phyloP scores from a whole-genome alignment of 2,888 invertebrate species.

The Lapara coniferarum region DNA sequence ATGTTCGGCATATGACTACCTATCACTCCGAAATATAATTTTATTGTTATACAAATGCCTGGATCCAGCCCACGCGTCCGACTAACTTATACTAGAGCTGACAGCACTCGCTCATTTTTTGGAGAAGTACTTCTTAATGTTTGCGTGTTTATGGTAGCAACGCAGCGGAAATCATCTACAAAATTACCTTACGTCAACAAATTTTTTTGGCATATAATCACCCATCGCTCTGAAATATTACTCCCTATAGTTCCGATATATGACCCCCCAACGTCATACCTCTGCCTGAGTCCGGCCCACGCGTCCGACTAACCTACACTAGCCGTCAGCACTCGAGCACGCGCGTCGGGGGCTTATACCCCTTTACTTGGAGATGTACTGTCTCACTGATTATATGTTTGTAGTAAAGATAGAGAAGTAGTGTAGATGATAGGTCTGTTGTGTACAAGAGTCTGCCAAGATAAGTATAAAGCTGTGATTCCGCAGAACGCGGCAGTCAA shows the following conservation, averaged over 20 bases:
- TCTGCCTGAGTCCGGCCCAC: not conserved
- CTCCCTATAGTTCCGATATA: not conserved
- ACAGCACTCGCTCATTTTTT: constrained; percentile 7
- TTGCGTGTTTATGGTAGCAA: too few species aligned
- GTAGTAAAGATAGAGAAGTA: not conserved
- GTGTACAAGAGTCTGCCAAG: too few species aligned
- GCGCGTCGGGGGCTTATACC: constrained; percentile 19
- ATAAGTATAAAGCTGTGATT: too few species aligned
- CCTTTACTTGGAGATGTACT: not conserved
- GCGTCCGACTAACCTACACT: constrained; percentile 28
- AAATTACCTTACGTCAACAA: too few species aligned
- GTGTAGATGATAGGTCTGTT: not conserved
- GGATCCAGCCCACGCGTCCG: constrained; percentile 1
- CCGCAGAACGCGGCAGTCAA: too few species aligned
- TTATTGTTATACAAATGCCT: too few species aligned
- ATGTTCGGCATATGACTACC: too few species aligned
- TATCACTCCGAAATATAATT: too few species aligned
- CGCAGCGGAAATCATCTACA: too few species aligned
- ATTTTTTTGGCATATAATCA: too few species aligned
- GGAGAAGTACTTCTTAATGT: too few species aligned
- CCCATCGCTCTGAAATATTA: too few species aligned
- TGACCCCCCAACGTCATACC: not conserved
- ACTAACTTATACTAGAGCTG: not conserved
- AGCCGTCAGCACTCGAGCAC: constrained; percentile 27
- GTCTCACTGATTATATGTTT: constrained; percentile 7